Evolutionary conservation across 2,113 vertebrate species (phyloP).

Genomic region (Machaerirhynchus nigripectus): DNA sequence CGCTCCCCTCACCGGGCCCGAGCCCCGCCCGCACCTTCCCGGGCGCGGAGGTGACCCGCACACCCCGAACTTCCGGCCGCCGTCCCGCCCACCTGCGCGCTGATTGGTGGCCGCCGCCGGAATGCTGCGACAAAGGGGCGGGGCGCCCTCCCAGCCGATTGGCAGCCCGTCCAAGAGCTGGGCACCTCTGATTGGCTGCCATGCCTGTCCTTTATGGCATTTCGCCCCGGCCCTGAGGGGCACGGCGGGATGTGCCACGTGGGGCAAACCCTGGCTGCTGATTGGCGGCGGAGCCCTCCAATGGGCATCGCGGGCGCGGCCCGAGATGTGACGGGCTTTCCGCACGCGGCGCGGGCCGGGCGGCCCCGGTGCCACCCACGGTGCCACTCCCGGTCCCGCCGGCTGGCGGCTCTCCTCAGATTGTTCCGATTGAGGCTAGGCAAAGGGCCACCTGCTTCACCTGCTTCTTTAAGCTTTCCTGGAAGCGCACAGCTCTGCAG

Average conservation of each 20-base stretch:
- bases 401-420: not conserved
- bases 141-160: accelerated
- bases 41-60: not conserved
- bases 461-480: not conserved
- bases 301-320: accelerated
- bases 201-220: accelerated
- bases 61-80: accelerated
- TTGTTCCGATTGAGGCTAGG: accelerated
- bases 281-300: not conserved
- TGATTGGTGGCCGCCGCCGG: not conserved
- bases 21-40: not conserved
- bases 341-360: not conserved
- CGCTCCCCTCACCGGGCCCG: not conserved
- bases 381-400: accelerated
- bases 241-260: accelerated
- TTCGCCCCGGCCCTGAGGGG: accelerated
- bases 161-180: accelerated
- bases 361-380: accelerated
- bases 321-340: accelerated
- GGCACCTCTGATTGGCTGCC: not conserved
- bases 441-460: not conserved
- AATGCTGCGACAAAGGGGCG: accelerated
- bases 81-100: not conserved
- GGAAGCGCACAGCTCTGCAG: not conserved
- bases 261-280: not conserved